Percentiles rank a stretch among this genome's conserved stretches.
Conservation (phyloP, 2,888 invertebrate species). For the Poecilus cupreus region DNA sequence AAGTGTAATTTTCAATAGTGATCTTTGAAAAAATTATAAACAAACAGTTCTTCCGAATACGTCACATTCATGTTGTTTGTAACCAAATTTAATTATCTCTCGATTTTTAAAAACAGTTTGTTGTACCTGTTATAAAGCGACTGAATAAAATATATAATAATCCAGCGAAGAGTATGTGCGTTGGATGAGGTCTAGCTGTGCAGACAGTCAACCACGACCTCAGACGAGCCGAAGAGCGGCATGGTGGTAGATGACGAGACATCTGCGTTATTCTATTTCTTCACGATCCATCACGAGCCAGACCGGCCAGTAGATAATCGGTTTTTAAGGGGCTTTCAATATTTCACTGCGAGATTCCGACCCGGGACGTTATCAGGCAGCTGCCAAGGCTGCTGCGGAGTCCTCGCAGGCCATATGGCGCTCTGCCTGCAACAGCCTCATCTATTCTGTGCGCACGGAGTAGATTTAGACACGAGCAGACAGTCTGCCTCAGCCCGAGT, state of each 20-base stretch:
- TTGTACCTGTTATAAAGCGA: too few species aligned
- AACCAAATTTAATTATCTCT: too few species aligned
- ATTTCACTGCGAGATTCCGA: constrained; percentile 17
- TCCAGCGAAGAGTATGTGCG: not conserved
- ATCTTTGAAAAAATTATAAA: too few species aligned
- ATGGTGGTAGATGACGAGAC: not conserved
- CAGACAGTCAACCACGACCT: too few species aligned
- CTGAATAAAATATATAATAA: too few species aligned
- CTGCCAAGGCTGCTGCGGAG: not conserved
- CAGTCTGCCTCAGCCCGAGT: not conserved
- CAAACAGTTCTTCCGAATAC: too few species aligned
- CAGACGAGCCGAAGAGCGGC: too few species aligned
- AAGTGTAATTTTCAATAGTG: too few species aligned
- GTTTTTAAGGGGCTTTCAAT: constrained; percentile 33
- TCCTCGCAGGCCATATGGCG: constrained; percentile 2
- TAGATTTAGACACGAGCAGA: not conserved
- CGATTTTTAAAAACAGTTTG: too few species aligned
- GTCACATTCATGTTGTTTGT: too few species aligned
- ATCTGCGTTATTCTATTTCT: constrained; percentile 17
- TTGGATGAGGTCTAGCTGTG: not conserved
- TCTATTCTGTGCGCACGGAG: not conserved
- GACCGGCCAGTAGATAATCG: constrained; percentile 23
- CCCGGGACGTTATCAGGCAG: constrained; percentile 23
- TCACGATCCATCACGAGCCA: constrained; percentile 23
- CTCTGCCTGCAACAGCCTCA: not conserved